Conservation (phyloP, 2,888 invertebrate species). For the Imbricaverruca yamaguchii region DNA sequence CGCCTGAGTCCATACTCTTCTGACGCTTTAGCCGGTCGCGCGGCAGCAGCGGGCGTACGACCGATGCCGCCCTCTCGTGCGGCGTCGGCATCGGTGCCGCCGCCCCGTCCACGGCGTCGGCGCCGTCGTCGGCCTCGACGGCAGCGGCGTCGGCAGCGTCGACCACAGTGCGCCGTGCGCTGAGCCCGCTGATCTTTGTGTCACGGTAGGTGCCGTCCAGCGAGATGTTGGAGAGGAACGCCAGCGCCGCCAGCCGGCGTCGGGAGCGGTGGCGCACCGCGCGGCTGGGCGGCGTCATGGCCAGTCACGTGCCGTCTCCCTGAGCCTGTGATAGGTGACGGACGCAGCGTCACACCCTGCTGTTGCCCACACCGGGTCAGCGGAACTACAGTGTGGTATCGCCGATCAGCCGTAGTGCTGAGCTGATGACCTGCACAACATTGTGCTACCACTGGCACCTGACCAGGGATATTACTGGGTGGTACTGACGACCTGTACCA, state of each 20-base stretch:
- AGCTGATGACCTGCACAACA: no score
- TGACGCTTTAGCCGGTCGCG: background rate
- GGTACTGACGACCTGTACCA: no score
- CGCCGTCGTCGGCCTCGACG: background rate
- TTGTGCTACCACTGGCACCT: no score
- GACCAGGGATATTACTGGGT: no score
- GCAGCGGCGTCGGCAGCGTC: background rate
- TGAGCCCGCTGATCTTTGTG: conserved; percentile 26
- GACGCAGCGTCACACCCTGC: background rate
- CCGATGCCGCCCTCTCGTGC: background rate
- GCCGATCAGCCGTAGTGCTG: no score
- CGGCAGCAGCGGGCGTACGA: background rate
- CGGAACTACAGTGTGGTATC: no score
- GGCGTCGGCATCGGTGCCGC: background rate
- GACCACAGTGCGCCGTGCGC: background rate
- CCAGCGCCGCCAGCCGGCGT: conserved; percentile 81
- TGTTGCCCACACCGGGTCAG: no score
- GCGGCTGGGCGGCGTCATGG: background rate
- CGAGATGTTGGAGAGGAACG: conserved; percentile 91
- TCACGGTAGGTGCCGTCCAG: conserved; percentile 42
- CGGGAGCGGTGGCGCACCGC: conserved; percentile 42
- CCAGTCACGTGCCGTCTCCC: no score
- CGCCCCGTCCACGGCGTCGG: background rate
- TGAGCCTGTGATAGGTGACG: conserved; percentile 28
- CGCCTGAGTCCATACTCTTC: background rate